These are phyloP conservation scores for Callionymus lyra DNA, from an alignment of 2,113 vertebrate species.

Conservation along the genomic window DNA sequence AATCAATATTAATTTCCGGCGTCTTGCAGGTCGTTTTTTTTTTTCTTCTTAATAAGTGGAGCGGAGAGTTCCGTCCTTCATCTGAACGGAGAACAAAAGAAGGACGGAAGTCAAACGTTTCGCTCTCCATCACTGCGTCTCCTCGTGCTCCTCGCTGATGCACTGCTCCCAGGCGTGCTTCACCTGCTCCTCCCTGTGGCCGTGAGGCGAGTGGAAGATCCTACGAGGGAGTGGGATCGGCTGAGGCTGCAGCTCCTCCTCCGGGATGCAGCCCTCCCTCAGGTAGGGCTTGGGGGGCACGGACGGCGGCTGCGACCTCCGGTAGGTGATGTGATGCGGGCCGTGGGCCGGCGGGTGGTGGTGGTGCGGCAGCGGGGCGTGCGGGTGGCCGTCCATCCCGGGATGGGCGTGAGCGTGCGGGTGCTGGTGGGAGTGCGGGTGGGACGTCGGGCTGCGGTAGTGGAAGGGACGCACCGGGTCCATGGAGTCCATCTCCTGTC, in stretches of 20 bases:
- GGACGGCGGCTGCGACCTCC: constrained; percentile 71
- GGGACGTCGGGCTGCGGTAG: constrained; percentile 86
- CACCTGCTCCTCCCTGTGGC: constrained; percentile 77
- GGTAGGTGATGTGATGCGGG: constrained; percentile 55
- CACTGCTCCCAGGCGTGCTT: constrained; percentile 87
- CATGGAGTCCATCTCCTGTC: constrained; percentile 81
- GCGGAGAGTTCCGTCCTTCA: not conserved
- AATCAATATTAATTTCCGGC: constrained; percentile 42
- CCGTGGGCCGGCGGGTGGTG: constrained; percentile 47
- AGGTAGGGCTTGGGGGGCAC: constrained; percentile 86
- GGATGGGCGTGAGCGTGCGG: constrained; percentile 52
- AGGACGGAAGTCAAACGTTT: constrained; percentile 29
- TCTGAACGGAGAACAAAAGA: constrained; percentile 28
- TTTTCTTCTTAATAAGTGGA: constrained; percentile 18
- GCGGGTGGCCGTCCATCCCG: constrained; percentile 75
- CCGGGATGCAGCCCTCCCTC: constrained; percentile 80
- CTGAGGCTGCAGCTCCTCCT: constrained; percentile 71
- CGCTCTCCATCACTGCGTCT: constrained; percentile 40
- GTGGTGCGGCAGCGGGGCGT: constrained; percentile 65
- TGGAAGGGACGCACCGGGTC: constrained; percentile 84
- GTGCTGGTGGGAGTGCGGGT: constrained; percentile 64
- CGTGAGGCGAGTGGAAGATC: constrained; percentile 75
- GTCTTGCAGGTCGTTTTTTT: constrained; percentile 27
- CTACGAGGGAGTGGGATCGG: constrained; percentile 77
- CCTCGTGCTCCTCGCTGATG: constrained; percentile 80